Evolutionary conservation across 2,797 vertebrate species (phyloP).

Genomic region (Orientallactaga sibirica): DNA sequence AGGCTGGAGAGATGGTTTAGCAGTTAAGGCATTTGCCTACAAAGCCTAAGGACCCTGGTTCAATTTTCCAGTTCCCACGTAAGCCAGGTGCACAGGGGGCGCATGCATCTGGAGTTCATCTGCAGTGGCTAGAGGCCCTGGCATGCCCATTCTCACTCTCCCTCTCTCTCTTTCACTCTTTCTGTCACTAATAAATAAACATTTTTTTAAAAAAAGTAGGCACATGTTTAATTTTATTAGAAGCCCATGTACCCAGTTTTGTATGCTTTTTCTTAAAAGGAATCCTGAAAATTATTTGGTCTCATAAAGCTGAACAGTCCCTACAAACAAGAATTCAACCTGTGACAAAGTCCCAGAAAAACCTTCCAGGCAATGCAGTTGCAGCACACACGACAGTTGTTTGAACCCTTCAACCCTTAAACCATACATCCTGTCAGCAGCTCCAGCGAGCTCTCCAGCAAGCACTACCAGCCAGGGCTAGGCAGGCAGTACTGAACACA

Average conservation of each 20-base stretch:
- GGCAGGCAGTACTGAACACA: background rate
- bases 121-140: no score
- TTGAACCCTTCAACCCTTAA: background rate
- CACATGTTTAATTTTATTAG: background rate
- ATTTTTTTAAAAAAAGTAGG: background rate
- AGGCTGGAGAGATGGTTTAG: no score
- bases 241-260: background rate
- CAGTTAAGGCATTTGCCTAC: no score
- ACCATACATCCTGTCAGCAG: background rate
- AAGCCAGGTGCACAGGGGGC: no score
- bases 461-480: background rate
- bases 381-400: background rate
- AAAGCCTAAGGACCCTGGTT: no score
- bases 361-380: background rate
- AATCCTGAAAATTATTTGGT: background rate
- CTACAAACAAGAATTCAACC: background rate
- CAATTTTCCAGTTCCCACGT: no score
- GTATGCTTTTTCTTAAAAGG: background rate
- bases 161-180: no score
- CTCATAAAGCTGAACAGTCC: background rate
- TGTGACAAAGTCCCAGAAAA: conserved; percentile 9
- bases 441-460: background rate
- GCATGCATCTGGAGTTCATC: no score
- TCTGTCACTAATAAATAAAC: no score
- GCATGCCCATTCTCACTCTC: no score